Conservation (phyloP, 1,140 invertebrate genomes). For the Berghia stephanieae region DNA sequence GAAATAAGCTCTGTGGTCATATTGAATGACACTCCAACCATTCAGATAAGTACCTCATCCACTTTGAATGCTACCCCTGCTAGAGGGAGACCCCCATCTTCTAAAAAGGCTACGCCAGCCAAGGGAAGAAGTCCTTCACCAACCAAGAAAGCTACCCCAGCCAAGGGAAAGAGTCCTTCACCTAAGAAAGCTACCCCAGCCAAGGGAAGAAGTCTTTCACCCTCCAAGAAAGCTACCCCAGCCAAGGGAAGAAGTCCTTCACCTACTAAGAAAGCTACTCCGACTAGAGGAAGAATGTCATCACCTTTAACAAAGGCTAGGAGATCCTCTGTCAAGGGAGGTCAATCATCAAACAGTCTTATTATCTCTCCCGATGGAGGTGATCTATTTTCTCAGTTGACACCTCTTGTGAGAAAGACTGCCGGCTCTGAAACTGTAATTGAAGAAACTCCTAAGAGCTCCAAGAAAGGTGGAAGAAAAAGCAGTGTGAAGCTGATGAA, state of each 20-base stretch:
- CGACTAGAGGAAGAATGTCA: neutral
- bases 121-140: constrained; percentile 22
- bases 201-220: neutral
- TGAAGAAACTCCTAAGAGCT: neutral
- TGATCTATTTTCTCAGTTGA: neutral
- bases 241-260: too few relatives aligned
- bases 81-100: neutral
- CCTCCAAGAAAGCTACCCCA: too few relatives aligned
- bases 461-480: neutral
- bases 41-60: too few relatives aligned
- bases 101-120: neutral
- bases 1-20: too few relatives aligned
- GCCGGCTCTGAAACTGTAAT: too few relatives aligned
- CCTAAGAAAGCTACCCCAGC: neutral
- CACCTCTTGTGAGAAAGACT: too few relatives aligned
- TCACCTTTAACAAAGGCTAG: neutral
- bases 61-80: too few relatives aligned
- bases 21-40: too few relatives aligned
- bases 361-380: neutral
- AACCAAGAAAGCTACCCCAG: constrained; percentile 13
- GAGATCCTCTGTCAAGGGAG: too few relatives aligned
- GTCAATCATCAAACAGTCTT: constrained; percentile 15
- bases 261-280: too few relatives aligned
- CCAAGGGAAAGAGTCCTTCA: neutral
- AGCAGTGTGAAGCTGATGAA: neutral